Evolutionary conservation across 2,888 invertebrate genomes (phyloP).

Genomic region (Antheraea yamamai): DNA sequence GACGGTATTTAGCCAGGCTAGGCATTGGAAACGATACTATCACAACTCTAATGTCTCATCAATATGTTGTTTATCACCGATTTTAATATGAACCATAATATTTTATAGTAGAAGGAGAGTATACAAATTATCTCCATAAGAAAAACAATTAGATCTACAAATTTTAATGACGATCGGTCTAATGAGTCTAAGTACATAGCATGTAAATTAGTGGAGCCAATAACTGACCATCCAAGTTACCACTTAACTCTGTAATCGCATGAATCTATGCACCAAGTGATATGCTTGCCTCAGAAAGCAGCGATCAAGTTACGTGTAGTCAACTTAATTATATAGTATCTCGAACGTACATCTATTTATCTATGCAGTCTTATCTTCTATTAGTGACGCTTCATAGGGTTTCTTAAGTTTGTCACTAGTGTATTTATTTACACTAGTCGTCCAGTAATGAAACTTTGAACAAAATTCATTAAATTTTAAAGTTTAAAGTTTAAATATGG

Average conservation of each 20-base stretch:
- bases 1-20: too few relatives aligned
- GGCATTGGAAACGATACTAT: too few relatives aligned
- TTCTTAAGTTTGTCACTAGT: neutral
- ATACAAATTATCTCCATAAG: too few relatives aligned
- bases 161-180: too few relatives aligned
- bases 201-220: neutral
- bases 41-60: too few relatives aligned
- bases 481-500: too few relatives aligned
- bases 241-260: constrained; percentile 12
- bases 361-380: neutral
- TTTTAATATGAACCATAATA: too few relatives aligned
- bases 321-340: constrained; percentile 14
- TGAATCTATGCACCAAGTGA: constrained; percentile 6
- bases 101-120: too few relatives aligned
- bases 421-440: neutral
- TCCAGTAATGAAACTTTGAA: neutral
- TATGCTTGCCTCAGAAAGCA: constrained; percentile 10
- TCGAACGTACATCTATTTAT: neutral
- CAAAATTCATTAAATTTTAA: too few relatives aligned
- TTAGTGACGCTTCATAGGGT: neutral
- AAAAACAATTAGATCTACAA: too few relatives aligned
- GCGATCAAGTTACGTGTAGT: constrained; percentile 11
- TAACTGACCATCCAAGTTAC: constrained; percentile 5
- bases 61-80: too few relatives aligned
- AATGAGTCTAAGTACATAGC: neutral